Percentiles rank a stretch among this genome's conserved stretches.
Evolutionary conservation across 2,888 invertebrate genomes (phyloP).

Genomic region (Cordilura impudica): DNA sequence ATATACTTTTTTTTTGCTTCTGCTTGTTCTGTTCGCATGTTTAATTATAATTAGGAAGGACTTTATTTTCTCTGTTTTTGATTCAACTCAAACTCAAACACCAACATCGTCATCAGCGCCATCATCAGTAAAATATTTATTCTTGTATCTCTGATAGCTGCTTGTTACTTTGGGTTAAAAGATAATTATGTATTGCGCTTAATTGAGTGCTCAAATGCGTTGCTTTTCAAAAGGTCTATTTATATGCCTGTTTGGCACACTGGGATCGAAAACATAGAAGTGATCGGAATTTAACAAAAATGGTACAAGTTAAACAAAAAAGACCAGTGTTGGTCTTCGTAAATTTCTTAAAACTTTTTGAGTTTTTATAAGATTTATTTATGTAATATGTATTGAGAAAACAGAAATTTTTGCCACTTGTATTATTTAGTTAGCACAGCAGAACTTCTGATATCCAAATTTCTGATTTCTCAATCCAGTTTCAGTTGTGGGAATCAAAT

Average conservation of each 20-base stretch:
- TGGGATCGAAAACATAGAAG: too few relatives aligned
- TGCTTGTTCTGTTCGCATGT: conserved; percentile 59
- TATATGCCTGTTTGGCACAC: neutral
- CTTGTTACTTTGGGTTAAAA: conserved; percentile 46
- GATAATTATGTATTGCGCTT: conserved; percentile 60
- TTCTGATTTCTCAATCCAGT: too few relatives aligned
- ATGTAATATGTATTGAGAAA: too few relatives aligned
- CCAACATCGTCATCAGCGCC: conserved; percentile 5
- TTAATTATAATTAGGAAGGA: conserved; percentile 59
- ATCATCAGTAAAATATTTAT: conserved; percentile 19
- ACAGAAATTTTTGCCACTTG: too few relatives aligned
- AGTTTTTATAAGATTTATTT: too few relatives aligned
- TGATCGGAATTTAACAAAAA: too few relatives aligned
- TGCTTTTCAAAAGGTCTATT: conserved; percentile 51
- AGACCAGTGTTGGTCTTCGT: too few relatives aligned
- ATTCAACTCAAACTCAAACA: conserved; percentile 10
- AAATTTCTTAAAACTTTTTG: too few relatives aligned
- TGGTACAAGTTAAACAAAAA: too few relatives aligned
- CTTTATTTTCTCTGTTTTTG: conserved; percentile 19
- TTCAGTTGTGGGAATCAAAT: too few relatives aligned
- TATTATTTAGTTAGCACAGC: too few relatives aligned
- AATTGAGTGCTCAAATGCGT: conserved; percentile 62
- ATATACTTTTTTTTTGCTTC: conserved; percentile 8
- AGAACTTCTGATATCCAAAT: too few relatives aligned
- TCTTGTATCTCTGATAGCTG: conserved; percentile 21